phyloP scores from a whole-genome alignment of 1,140 invertebrate genomes.

The Papilio glaucus region DNA sequence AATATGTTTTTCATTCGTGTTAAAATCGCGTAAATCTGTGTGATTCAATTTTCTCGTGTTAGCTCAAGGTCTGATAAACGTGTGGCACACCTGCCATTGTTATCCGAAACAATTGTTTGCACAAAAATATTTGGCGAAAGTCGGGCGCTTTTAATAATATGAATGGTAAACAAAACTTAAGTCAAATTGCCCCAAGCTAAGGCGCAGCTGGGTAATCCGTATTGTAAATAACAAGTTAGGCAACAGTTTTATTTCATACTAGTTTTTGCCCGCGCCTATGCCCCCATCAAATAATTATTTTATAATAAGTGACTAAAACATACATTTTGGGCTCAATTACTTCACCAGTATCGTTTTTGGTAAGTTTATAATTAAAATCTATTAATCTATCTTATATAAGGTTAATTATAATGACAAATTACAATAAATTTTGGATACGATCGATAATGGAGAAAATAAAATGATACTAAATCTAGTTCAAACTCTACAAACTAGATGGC shows the following conservation, averaged over 20 bases:
- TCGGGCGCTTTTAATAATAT: constrained; percentile 2
- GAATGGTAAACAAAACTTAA: constrained; percentile 21
- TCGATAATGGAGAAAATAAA: no score
- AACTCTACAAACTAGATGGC: not conserved
- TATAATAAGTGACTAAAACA: no score
- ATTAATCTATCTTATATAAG: no score
- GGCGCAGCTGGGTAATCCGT: constrained; percentile 12
- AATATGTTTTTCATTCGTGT: not conserved
- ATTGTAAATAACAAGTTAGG: constrained; percentile 15
- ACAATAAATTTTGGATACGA: no score
- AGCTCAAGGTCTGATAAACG: not conserved
- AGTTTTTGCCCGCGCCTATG: not conserved
- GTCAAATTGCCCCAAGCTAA: not conserved
- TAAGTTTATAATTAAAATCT: no score
- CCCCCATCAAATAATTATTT: not conserved
- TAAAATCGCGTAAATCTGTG: not conserved
- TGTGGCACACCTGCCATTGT: not conserved
- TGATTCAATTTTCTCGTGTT: constrained; percentile 13
- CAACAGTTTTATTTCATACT: not conserved
- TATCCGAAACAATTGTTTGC: not conserved
- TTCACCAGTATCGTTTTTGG: no score
- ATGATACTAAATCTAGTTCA: not conserved
- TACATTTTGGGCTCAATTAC: no score
- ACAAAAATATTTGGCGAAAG: constrained; percentile 21
- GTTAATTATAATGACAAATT: no score